Evolutionary conservation across 1,140 invertebrate genomes (phyloP), one percentile per base, ranked within the genome.

Genomic region (Dysdera silvatica): DNA sequence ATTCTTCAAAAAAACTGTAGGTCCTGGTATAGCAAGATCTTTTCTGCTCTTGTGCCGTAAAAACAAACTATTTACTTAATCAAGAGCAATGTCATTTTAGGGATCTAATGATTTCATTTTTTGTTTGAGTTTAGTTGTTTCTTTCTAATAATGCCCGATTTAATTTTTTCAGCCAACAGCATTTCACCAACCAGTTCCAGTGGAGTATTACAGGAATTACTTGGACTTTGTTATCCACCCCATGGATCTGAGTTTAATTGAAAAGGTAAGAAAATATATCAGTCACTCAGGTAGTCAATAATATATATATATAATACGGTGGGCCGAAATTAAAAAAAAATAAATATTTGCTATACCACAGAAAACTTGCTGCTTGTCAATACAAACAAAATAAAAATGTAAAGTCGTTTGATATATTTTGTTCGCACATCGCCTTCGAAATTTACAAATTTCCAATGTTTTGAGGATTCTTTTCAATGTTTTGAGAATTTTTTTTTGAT

Each of bases 161-260:
- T 31, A 18, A 5, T 16, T 28, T 14, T 51, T 65, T 14, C 52
- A 65, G 59, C 43, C 53, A 33, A 48, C 47, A 31, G 65, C 87
- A 40, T 92, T 91, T 74, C 79, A 83, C 72, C 81, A 83, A 66
- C 82, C 86, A 2, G 88, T 91, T 4, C 84, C 88, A 70, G 72
- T 80, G 3, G 71, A 74, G 0, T 78, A 81, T 43, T 85, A 88
- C 68, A 83, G 84, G 1, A 83, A 85, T 54, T 91, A 93, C 73
- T 75, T 80, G 45, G 86, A 90, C 66, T 91, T 85, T 71, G 84
- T 94, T 40, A 82, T 87, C 1, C 84, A 89, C 74, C 89, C 89
- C 0, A 91, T 95, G 84, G 87, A 91, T 75, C 80, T 95, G 24
- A 78, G 78, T 4, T 79, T 81, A 8, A 75, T 96, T 67, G 84